Base-by-base conservation (phyloP, 1,140 invertebrate species). In the Metaphire vulgaris region DNA sequence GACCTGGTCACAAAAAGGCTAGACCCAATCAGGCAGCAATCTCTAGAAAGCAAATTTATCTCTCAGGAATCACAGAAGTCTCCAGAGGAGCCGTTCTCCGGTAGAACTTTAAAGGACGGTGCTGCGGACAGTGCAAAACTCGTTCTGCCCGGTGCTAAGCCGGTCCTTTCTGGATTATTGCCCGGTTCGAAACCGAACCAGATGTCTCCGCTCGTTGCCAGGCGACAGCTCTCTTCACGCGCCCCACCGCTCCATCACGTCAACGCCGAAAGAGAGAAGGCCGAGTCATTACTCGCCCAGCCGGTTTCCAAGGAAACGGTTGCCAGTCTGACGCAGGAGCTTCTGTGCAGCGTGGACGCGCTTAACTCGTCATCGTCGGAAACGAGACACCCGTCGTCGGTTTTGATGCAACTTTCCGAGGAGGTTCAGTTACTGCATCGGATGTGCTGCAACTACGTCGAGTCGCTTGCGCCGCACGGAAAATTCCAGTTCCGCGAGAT, bases 401-500 rank as follows among this genome's bases (percentile, higher is more conserved):
- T 56, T 21, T 56, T 56, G 81, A 82, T 85, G 82, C 79, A 84
- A n/a, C 76, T 86, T 0, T 83, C 83, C 0, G 84, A 85, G 72
- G 80, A 85, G 74, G 82, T 86, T 56, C 79, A 85, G 77, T 76
- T 79, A 32, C 84, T 85, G 76, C 80, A 83, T 75, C 77, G 79
- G 65, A 74, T 82, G 71, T 86, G 83, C 80, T 83, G 79, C 65
- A 78, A 77, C 33, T 86, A 83, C 77, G 83, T 86, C 33, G 83
- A 85, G 73, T 81, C 82, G 30, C 77, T 94, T 78, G 90, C 93
- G 28, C 92, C 94, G 26, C 93, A 94, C 82, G 90, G 92, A 33
- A 91, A 94, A 75, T 95, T 97, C 84, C 93, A 94, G 80, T 91
- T 95, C 81, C 90, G 93, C 14, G 94, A 96, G 83, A 87, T 96